Evolutionary conservation across 2,797 vertebrate genomes (phyloP).

Genomic region (Amniataba percoides): DNA sequence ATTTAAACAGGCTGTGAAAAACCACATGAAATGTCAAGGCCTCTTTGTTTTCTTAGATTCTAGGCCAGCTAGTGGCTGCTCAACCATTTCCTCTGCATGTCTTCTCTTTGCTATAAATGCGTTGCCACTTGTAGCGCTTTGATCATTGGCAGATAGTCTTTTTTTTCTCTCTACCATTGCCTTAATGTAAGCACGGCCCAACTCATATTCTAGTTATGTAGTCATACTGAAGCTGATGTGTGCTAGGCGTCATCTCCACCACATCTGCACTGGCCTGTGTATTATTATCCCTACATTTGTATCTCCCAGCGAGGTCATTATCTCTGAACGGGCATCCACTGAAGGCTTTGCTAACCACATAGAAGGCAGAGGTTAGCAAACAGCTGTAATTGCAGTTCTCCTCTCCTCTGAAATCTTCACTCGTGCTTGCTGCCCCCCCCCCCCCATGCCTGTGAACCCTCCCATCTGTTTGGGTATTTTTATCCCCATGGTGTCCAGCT

Average conservation of each 20-base stretch:
- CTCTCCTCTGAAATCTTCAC: slow-evolving; percentile 72
- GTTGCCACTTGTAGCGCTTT: slow-evolving; percentile 24
- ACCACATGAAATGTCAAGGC: slow-evolving; percentile 61
- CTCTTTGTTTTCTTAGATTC: slow-evolving; percentile 50
- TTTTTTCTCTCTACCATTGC: slow-evolving; percentile 23
- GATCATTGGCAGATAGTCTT: slow-evolving; percentile 11
- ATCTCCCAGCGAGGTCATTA: slow-evolving; percentile 74
- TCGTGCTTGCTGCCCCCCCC: slow-evolving; percentile 62
- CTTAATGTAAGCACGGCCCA: slow-evolving; percentile 18
- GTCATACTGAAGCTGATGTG: slow-evolving; percentile 37
- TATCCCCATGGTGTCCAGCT: slow-evolving; percentile 80
- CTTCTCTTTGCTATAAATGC: slow-evolving; percentile 34
- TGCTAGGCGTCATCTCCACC: slow-evolving; percentile 44
- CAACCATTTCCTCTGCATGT: slow-evolving; percentile 57
- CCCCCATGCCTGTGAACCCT: slow-evolving; percentile 70
- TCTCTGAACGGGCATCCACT: slow-evolving; percentile 70
- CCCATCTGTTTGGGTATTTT: slow-evolving; percentile 84
- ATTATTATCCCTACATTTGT: slow-evolving; percentile 74
- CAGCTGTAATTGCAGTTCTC: slow-evolving; percentile 79
- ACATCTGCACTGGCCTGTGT: slow-evolving; percentile 58
- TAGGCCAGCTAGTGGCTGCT: slow-evolving; percentile 29
- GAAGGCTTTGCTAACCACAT: slow-evolving; percentile 72
- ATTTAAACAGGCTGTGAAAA: slow-evolving; percentile 44
- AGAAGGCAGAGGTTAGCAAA: slow-evolving; percentile 78
- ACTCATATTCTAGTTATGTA: slow-evolving; percentile 37